Evolutionary conservation across 30 jellyfish, hydroid and myxozoan genomes (phyloP), one percentile per base, ranked within the genome.

Genomic region (Aurelia aurita complex sp. Pacific): DNA sequence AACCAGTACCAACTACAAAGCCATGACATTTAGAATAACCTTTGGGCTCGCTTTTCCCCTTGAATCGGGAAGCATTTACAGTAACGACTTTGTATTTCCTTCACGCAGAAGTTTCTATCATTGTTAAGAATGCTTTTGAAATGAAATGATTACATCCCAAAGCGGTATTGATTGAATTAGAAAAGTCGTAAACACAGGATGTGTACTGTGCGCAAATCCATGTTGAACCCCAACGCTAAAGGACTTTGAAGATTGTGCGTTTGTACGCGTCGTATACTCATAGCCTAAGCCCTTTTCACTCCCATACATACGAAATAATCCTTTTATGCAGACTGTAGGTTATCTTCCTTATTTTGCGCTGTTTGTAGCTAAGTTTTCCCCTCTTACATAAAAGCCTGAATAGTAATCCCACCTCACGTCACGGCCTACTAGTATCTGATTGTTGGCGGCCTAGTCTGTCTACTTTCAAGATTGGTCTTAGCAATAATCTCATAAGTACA

Each of bases 131-230:
- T 46, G 15, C 57, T 40, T 40, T 15, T 23, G 70, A 67, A 69
- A 81, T 35, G 62, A 29, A 53, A 67, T 53, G 83, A 69, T 67
- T 57, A 67, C 69, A 18, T 73, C 52, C 68, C 84, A 51, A 81
- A 69, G 83, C 64, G 67, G 83, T 34, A 57, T 16, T 57, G 74
- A 69, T 83, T 67, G 78, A 83, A 70, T 33, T 23, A 18, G 29
- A 15, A 65, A 65, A 59, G 60, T 76, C 29, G 92, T 71, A 83
- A 83, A 83, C 92, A 83, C 92, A 83, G 92, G 92, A 83, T 66
- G 86, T 34, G 23, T 59, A 35, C 85, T 19, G 13, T 59, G 69
- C 16, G 40, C 73, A 53, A 71, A 72, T 32, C 85, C 92, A 12
- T 0, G 18, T 66, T 73, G 54, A 83, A 59, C 10, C 71, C 46